Conservation (phyloP, 2,113 vertebrate species). For the Bothrops jararaca region DNA sequence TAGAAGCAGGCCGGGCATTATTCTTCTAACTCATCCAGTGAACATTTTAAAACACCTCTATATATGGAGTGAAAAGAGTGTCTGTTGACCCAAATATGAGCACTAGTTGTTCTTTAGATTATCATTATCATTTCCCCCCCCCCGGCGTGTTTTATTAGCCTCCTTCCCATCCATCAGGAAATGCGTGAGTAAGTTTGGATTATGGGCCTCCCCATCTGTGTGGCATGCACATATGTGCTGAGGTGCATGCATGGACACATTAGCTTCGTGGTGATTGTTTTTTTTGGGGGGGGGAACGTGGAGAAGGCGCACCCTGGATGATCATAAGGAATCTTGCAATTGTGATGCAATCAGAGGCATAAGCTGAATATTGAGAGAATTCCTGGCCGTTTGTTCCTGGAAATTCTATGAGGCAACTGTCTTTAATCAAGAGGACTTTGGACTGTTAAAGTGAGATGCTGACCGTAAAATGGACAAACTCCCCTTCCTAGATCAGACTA, state of each 20-base stretch:
- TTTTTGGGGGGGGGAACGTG: not conserved
- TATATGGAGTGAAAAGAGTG: not conserved
- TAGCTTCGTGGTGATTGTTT: not conserved
- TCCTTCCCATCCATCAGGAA: not conserved
- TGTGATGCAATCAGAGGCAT: constrained; percentile 31
- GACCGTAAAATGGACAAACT: not conserved
- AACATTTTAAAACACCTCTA: not conserved
- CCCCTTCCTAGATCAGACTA: not conserved
- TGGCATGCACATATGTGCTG: not conserved
- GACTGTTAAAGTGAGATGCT: not conserved
- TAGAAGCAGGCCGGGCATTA: not conserved
- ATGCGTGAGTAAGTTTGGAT: not conserved
- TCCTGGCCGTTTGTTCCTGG: constrained; percentile 27
- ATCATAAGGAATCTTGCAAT: constrained; percentile 23
- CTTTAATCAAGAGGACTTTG: not conserved
- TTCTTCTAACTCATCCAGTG: not conserved
- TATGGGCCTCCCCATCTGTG: not conserved
- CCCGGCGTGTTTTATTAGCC: not conserved
- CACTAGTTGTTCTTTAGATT: not conserved
- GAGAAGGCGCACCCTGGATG: constrained; percentile 27
- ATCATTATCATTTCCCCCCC: not conserved
- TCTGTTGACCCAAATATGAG: not conserved
- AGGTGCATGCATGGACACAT: constrained; percentile 29
- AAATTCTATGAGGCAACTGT: not conserved
- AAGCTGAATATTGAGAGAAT: constrained; percentile 27